phyloP scores from a whole-genome alignment of 2,888 invertebrate species.

The Callosobruchus maculatus region DNA sequence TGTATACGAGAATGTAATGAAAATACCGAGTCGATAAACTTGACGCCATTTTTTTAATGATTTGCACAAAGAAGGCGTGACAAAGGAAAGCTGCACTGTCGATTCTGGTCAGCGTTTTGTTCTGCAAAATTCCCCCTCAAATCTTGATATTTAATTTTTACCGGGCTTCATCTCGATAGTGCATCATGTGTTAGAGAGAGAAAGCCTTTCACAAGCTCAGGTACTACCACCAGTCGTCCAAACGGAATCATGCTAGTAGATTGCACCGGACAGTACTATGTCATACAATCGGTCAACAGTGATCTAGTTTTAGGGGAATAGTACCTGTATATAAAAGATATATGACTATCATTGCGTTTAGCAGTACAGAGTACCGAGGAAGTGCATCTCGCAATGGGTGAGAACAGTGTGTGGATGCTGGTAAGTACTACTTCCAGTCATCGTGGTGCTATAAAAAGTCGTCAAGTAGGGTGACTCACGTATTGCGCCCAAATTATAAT shows the following conservation, averaged over 20 bases:
- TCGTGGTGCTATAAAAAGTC: too few species aligned
- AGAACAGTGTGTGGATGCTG: constrained; percentile 8
- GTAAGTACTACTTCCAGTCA: background rate
- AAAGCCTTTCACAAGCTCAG: background rate
- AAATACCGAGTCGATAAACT: too few species aligned
- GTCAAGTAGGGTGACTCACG: too few species aligned
- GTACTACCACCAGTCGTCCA: background rate
- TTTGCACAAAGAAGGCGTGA: too few species aligned
- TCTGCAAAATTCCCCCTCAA: background rate
- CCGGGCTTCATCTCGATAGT: background rate
- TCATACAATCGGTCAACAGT: background rate
- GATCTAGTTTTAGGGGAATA: constrained; percentile 12
- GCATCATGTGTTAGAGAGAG: background rate
- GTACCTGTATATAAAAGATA: constrained; percentile 12
- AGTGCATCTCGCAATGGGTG: constrained; percentile 12
- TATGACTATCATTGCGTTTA: constrained; percentile 12
- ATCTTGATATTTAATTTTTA: background rate
- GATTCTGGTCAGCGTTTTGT: background rate
- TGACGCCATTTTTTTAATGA: too few species aligned
- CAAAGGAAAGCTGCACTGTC: too few species aligned
- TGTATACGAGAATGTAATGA: too few species aligned
- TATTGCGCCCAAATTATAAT: too few species aligned
- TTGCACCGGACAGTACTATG: background rate
- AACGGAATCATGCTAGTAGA: background rate
- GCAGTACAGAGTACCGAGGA: constrained; percentile 9